phyloP scores from a whole-genome alignment of 2,797 vertebrate genomes.

The Ambastaia sidthimunki region DNA sequence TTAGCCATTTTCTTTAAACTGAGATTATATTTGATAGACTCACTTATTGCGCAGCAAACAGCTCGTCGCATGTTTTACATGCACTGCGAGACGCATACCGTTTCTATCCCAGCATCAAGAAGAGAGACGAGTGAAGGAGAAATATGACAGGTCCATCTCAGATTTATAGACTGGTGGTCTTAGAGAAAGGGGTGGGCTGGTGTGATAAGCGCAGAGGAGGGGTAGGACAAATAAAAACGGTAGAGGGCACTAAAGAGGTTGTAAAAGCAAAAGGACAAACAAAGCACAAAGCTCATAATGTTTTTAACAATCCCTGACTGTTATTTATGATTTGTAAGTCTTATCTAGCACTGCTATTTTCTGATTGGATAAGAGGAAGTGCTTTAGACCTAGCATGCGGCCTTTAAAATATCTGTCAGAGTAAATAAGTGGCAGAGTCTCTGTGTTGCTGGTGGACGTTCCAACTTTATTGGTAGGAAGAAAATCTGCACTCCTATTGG shows the following conservation, averaged over 20 bases:
- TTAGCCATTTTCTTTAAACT: slow-evolving; percentile 22
- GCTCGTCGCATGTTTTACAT: slow-evolving; percentile 39
- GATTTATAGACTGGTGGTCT: slow-evolving; percentile 46
- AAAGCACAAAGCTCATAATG: slow-evolving; percentile 42
- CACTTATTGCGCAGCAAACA: slow-evolving; percentile 33
- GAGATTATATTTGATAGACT: slow-evolving; percentile 28
- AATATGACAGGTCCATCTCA: slow-evolving; percentile 49
- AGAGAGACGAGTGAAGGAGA: slow-evolving; percentile 53
- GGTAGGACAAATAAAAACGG: slow-evolving; percentile 62
- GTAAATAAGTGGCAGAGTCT: too few relatives aligned
- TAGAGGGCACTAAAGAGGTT: slow-evolving; percentile 60
- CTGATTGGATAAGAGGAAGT: not conserved
- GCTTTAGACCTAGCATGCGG: too few relatives aligned
- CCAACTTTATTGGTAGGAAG: too few relatives aligned
- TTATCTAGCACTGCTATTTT: not conserved
- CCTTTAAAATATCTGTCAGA: too few relatives aligned
- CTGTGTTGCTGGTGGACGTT: too few relatives aligned
- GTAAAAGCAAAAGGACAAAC: slow-evolving; percentile 53
- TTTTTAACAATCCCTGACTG: slow-evolving; percentile 21
- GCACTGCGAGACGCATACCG: slow-evolving; percentile 34
- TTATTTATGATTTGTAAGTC: slow-evolving; percentile 25
- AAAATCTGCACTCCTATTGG: too few relatives aligned
- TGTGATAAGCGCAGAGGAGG: not conserved
- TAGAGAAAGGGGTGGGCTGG: slow-evolving; percentile 25
- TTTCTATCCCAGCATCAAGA: slow-evolving; percentile 35